Evolutionary conservation across 2,797 vertebrate species (phyloP).

Genomic region (Sebastes taczanowskii): DNA sequence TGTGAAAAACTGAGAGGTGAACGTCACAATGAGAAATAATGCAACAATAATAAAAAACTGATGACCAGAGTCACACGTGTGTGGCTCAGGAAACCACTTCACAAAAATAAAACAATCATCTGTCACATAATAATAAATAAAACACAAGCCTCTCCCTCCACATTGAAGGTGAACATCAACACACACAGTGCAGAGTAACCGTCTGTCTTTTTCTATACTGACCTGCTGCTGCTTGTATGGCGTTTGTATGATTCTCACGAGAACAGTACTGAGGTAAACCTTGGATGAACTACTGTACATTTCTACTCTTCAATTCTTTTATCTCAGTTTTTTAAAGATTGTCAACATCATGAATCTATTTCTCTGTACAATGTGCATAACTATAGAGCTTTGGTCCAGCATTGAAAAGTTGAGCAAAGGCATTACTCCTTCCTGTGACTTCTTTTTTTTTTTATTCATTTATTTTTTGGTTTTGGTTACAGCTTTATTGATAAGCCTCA

Average conservation of each 20-base stretch:
- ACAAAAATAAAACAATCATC: constrained; percentile 79
- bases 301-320: constrained; percentile 83
- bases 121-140: constrained; percentile 83
- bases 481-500: constrained; percentile 91
- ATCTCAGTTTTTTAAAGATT: constrained; percentile 93
- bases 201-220: constrained; percentile 59
- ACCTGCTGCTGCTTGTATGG: constrained; percentile 66
- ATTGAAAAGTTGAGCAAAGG: constrained; percentile 93
- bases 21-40: constrained; percentile 69
- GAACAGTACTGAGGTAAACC: constrained; percentile 94
- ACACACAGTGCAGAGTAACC: constrained; percentile 69
- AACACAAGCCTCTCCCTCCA: constrained; percentile 76
- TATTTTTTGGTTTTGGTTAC: constrained; percentile 90
- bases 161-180: constrained; percentile 77
- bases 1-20: constrained; percentile 69
- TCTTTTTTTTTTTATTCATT: constrained; percentile 79
- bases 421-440: constrained; percentile 73
- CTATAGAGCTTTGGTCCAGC: constrained; percentile 99
- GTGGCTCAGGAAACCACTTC: constrained; percentile 87
- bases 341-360: constrained; percentile 97
- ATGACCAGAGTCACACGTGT: constrained; percentile 73
- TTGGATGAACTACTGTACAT: constrained; percentile 84
- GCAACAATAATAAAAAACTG: constrained; percentile 25
- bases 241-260: constrained; percentile 78
- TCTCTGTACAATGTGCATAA: constrained; percentile 99